Conservation (phyloP, 2,888 invertebrate genomes). For the Mechanitis messenoides region DNA sequence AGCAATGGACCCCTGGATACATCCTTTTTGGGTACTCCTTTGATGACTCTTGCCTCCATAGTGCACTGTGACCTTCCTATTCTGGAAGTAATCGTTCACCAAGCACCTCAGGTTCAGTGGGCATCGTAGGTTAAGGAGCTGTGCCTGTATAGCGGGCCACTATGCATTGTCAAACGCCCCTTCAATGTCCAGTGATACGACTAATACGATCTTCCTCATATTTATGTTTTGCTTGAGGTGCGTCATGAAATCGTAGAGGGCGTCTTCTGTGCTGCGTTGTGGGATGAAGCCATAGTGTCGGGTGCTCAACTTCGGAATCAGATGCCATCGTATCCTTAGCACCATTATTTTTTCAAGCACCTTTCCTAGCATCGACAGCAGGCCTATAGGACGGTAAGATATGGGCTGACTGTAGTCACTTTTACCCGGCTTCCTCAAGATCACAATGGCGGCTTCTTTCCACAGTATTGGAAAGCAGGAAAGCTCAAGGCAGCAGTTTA, state of each 20-base stretch:
- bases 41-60: too few species aligned
- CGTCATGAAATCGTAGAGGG: conserved; percentile 9
- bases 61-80: background rate
- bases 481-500: too few species aligned
- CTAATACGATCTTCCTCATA: background rate
- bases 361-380: too few species aligned
- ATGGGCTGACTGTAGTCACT: too few species aligned
- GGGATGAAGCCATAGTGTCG: conserved; percentile 20
- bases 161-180: background rate
- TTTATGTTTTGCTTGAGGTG: too few species aligned
- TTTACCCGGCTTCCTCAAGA: too few species aligned
- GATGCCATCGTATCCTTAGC: too few species aligned
- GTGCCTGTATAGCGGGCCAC: conserved; percentile 9
- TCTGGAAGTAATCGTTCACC: background rate
- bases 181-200: conserved; percentile 1
- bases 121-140: conserved; percentile 1
- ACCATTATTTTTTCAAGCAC: too few species aligned
- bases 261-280: conserved; percentile 7
- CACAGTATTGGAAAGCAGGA: too few species aligned
- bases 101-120: background rate
- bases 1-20: background rate
- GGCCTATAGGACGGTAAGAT: too few species aligned
- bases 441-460: too few species aligned
- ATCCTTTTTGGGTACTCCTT: background rate
- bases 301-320: too few species aligned